These are phyloP conservation scores for Nomada lathburiana DNA, from an alignment of 2,888 invertebrate genomes.

Conservation along the genomic window DNA sequence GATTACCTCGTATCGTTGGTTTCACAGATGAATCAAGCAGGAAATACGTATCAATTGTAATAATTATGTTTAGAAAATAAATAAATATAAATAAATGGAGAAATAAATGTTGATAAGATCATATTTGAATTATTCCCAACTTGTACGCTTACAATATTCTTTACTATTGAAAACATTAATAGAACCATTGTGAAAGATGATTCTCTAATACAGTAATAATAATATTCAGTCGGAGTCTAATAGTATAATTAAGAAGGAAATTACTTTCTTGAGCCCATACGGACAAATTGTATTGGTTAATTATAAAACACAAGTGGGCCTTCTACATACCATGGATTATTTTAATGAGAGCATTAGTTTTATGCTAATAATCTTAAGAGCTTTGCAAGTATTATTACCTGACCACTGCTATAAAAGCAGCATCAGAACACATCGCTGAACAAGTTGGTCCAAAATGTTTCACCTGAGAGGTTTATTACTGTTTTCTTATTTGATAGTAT, in stretches of 20 bases:
- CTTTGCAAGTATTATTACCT: conserved; percentile 70
- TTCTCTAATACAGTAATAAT: background rate
- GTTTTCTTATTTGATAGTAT: conserved; percentile 64
- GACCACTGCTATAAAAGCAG: conserved; percentile 71
- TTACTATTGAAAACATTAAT: too few relatives aligned
- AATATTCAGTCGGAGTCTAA: conserved; percentile 11
- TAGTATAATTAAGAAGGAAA: conserved; percentile 63
- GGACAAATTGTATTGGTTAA: conserved; percentile 56
- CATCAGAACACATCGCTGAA: background rate
- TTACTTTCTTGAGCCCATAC: conserved; percentile 46
- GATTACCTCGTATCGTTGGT: background rate
- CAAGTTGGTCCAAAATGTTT: conserved; percentile 72
- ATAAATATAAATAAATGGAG: background rate
- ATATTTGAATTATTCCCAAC: background rate
- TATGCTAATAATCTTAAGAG: conserved; percentile 59
- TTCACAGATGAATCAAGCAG: background rate
- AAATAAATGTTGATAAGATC: background rate
- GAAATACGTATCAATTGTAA: background rate
- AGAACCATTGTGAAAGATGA: conserved; percentile 1
- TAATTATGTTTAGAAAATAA: conserved; percentile 5
- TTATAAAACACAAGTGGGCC: conserved; percentile 77
- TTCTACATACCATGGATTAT: conserved; percentile 63
- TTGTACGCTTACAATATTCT: too few relatives aligned
- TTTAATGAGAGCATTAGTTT: conserved; percentile 56
- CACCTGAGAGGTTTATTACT: conserved; percentile 66